Evolutionary conservation across 2,113 vertebrate species (phyloP).

Genomic region (Labeo catla): DNA sequence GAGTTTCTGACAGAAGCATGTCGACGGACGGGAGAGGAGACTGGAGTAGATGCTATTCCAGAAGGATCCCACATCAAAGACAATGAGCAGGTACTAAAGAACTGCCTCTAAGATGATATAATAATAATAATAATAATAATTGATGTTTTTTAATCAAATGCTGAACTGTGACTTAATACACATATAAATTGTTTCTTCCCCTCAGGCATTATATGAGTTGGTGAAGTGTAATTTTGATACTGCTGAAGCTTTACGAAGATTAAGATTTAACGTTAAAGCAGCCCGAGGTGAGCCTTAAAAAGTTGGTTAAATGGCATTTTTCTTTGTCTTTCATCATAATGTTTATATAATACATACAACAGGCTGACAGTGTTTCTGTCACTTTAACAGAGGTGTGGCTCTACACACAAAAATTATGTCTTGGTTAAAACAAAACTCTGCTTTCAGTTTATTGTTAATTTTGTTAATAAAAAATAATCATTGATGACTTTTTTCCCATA

Average conservation of each 20-base stretch:
- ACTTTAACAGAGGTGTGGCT: not conserved
- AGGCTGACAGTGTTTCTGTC: not conserved
- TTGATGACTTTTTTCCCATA: no score
- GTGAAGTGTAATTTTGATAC: slow-evolving; percentile 97
- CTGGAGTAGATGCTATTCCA: slow-evolving; percentile 93
- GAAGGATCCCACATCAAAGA: slow-evolving; percentile 97
- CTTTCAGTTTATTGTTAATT: no score
- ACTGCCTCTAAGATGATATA: not conserved
- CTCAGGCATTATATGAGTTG: slow-evolving; percentile 94
- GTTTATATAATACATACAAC: not conserved
- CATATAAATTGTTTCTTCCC: slow-evolving; percentile 42
- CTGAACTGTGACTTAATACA: not conserved
- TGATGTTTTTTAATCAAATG: not conserved
- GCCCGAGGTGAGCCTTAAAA: slow-evolving; percentile 84
- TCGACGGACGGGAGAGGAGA: slow-evolving; percentile 91
- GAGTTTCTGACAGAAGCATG: slow-evolving; percentile 92
- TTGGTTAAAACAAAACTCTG: not conserved
- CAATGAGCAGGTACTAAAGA: slow-evolving; percentile 88
- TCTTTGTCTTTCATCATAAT: not conserved
- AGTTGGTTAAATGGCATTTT: not conserved
- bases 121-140: not conserved
- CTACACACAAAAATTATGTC: not conserved
- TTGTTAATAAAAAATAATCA: no score
- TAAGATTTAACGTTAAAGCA: slow-evolving; percentile 96
- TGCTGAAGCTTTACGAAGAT: slow-evolving; percentile 91